These are phyloP conservation scores for Papilio helenus DNA, from an alignment of 1,140 invertebrate genomes.

Conservation along the genomic window DNA sequence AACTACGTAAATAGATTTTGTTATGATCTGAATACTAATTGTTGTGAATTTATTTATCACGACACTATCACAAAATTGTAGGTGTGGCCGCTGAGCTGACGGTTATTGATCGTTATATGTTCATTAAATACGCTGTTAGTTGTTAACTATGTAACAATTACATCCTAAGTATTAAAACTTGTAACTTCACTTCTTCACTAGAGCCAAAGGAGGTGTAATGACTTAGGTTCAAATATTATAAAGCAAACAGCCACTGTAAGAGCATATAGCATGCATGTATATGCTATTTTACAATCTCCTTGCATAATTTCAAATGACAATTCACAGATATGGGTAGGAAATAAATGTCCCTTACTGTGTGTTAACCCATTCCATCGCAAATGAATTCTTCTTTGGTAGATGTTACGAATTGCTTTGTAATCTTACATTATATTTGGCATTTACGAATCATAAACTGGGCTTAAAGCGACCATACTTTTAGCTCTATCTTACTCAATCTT, in stretches of 20 bases:
- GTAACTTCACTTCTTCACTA: not conserved
- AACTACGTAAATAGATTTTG: constrained; percentile 27
- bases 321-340: too few relatives aligned
- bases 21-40: constrained; percentile 32
- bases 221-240: not conserved
- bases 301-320: too few relatives aligned
- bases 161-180: not conserved
- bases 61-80: constrained; percentile 37
- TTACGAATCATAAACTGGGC: not conserved
- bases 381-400: too few relatives aligned
- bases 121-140: constrained; percentile 14
- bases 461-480: not conserved
- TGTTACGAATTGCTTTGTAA: too few relatives aligned
- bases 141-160: not conserved
- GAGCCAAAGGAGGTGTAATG: not conserved
- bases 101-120: constrained; percentile 25
- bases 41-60: constrained; percentile 48
- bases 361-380: too few relatives aligned
- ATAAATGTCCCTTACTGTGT: too few relatives aligned
- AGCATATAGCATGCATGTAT: too few relatives aligned
- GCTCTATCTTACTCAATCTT: not conserved
- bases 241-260: not conserved
- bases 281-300: too few relatives aligned
- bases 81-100: constrained; percentile 44
- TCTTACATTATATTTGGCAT: too few relatives aligned